These are phyloP conservation scores for Ceratina japonica DNA, from an alignment of 1,140 invertebrate species.

Conservation along the genomic window DNA sequence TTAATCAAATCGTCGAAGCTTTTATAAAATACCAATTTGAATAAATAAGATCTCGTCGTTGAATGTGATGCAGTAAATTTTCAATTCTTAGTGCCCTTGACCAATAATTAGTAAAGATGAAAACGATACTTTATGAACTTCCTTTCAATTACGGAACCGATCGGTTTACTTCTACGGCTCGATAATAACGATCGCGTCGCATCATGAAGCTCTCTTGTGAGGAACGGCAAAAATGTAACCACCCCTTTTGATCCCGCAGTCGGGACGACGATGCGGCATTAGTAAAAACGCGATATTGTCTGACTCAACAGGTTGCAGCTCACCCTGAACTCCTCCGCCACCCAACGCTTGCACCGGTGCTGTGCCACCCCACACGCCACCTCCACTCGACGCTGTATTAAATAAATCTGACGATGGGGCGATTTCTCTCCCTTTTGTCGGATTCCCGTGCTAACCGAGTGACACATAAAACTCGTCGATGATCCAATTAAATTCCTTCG, in stretches of 20 bases:
- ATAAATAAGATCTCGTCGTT: too few species aligned
- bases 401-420: conserved; percentile 71
- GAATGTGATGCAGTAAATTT: too few species aligned
- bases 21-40: too few species aligned
- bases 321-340: conserved; percentile 50
- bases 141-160: too few species aligned
- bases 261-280: conserved; percentile 65
- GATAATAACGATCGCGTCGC: too few species aligned
- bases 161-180: too few species aligned
- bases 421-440: conserved; percentile 65
- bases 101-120: too few species aligned
- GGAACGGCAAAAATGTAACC: too few species aligned
- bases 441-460: conserved; percentile 44
- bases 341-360: conserved; percentile 46
- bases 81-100: too few species aligned
- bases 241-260: conserved; percentile 32
- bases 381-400: conserved; percentile 62
- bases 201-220: too few species aligned
- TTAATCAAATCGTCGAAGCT: too few species aligned
- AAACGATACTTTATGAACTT: too few species aligned
- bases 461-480: conserved; percentile 41
- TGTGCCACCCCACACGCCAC: conserved; percentile 54
- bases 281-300: conserved; percentile 76
- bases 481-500: conserved; percentile 44
- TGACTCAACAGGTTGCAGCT: conserved; percentile 74